Base-by-base conservation (phyloP, 2,797 vertebrate species). In the Cyprinella venusta region DNA sequence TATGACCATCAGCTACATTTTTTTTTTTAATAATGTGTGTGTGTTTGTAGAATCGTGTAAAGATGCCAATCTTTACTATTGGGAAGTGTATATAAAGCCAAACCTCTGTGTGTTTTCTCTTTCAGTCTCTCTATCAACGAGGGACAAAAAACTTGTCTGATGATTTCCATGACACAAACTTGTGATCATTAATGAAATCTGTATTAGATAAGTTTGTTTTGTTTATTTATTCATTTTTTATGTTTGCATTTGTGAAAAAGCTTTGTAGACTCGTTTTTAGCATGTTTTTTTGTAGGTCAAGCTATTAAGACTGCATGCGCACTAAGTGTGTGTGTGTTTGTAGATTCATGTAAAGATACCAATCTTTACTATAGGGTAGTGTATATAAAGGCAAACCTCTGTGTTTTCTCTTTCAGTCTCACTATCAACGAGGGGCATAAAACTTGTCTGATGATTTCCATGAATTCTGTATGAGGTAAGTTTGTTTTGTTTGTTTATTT, bases 331-430 rank as follows among this genome's bases (percentile, higher is more conserved):
- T 24, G 56, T 72, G 48, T 30, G 5, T 71, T 5, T 71, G 24
- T 10, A 1, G 15, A 30, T 6, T 71, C 16, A 30, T 30, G 45
- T 50, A 30, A 30, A 71, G 7, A 36, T 18, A 16, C 16, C 50
- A 6, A 18, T 45, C 40, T 45, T 45, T 40, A 8, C n/a, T 6
- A 48, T 36, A 54, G 30, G 70, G 48, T 36, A 54, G 48, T 52
- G 48, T 36, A 54, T 74, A 74, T 38, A 74, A 74, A 74, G 71
- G 6, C 70, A 54, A 36, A 74, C 30, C 48, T 54, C 48, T 54
- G 2, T 36, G 19, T n/a, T 72, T 5, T 36, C 48, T 74, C 71
- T 74, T 74, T 74, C 71, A 74, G 48, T 54, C 19, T n/a, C 71
- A 54, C 48, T n/a, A 36, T 54, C 71, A 36, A 36, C 18, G 18